Evolutionary conservation across 2,113 vertebrate species (phyloP), one percentile per base, ranked within the genome.

Genomic region (Peromyscus californicus): DNA sequence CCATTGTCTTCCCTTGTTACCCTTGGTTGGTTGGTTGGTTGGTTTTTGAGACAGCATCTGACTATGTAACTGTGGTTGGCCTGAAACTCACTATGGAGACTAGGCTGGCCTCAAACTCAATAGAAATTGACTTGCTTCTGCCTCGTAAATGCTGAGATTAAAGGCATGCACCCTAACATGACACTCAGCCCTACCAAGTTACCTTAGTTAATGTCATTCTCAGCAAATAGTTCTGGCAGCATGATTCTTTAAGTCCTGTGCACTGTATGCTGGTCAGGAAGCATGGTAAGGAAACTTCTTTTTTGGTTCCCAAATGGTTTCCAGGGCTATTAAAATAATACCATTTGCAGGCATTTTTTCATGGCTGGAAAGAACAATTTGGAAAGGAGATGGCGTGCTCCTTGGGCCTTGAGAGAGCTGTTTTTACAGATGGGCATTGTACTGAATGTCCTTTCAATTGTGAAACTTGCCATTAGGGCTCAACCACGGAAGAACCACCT

Each of bases 281-380:
- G 79, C 26, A 75, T 70, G 36, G 15, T 93, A 89, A 80, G 63
- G 78, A 96, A 97, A 90, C 36, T 75, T 89, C 54, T 48, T 51
- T 84, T n/a, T 96, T 97, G 91, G 80, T 82, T 93, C 21, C 89
- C 91, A 97, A 74, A 96, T 97, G 95, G 91, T 95, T 97, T 97
- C 96, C 95, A 97, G 95, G 95, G 26, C 90, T 96, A 96, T 97
- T 95, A 96, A 86, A 97, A 95, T 45, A 96, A 94, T 96, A 94
- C 94, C 15, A 4, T 96, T 97, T 92, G 69, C 57, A 94, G 94
- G 63, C 82, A 84, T 93, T 97, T 45, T 95, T 95, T 96, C 96
- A 80, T 96, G 78, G 57, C 82, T 97, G 95, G 61, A 96, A 94
- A 95, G 78, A 94, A 67, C 88, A 95, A 67, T 59, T 84, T 95